These are phyloP conservation scores for Thymelicus lineola DNA, from an alignment of 2,888 invertebrate species.

Conservation along the genomic window DNA sequence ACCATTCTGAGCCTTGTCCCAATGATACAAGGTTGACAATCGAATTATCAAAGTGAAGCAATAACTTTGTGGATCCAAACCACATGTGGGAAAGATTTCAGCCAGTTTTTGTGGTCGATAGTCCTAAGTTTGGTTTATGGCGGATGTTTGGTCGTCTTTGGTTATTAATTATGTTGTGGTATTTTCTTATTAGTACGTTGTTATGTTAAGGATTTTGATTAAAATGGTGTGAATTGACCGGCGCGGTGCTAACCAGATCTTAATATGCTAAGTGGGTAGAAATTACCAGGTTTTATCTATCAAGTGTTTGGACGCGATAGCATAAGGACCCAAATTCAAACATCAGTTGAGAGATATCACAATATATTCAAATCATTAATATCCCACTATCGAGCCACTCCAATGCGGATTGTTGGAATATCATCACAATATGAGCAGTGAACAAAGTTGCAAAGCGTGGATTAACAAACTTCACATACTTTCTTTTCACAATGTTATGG, in stretches of 20 bases:
- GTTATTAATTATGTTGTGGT: slow-evolving; percentile 73
- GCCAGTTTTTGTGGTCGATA: slow-evolving; percentile 68
- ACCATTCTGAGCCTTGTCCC: slow-evolving; percentile 15
- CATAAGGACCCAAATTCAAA: background rate
- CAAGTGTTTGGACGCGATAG: slow-evolving; percentile 15
- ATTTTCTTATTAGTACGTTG: slow-evolving; percentile 65
- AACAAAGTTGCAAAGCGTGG: too few species aligned
- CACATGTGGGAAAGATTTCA: slow-evolving; percentile 75
- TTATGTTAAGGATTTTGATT: slow-evolving; percentile 50
- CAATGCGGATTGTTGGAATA: too few species aligned
- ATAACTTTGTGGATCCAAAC: slow-evolving; percentile 49
- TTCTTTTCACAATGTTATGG: too few species aligned
- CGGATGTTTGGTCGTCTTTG: slow-evolving; percentile 77
- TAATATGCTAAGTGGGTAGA: slow-evolving; percentile 10
- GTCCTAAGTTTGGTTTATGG: slow-evolving; percentile 63
- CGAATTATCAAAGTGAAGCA: slow-evolving; percentile 1
- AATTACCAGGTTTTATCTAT: slow-evolving; percentile 36
- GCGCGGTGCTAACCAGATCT: slow-evolving; percentile 11
- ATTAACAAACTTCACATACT: too few species aligned
- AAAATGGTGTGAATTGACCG: slow-evolving; percentile 52
- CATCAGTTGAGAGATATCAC: too few species aligned
- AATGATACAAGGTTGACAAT: background rate
- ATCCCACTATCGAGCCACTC: too few species aligned
- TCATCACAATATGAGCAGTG: too few species aligned
- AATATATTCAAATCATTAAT: too few species aligned